Evolutionary conservation across 2,113 vertebrate species (phyloP).

Genomic region (Xyrauchen texanus): DNA sequence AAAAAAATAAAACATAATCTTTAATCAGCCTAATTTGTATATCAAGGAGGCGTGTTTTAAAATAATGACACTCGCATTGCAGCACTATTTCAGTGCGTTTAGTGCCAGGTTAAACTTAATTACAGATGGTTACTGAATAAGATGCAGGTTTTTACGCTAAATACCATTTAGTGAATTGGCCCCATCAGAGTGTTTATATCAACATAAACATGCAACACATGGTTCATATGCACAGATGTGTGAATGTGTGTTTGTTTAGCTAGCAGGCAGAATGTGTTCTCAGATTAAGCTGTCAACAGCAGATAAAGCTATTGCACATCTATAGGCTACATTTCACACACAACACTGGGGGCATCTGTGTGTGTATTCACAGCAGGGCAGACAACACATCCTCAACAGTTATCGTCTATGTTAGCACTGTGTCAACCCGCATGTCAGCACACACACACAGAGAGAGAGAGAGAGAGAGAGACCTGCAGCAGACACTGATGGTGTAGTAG

Average conservation of each 20-base stretch:
- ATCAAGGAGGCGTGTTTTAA: too few relatives aligned
- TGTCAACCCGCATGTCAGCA: constrained; percentile 41
- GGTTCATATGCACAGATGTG: constrained; percentile 57
- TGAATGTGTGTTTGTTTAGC: constrained; percentile 50
- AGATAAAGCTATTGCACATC: constrained; percentile 77
- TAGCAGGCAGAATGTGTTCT: constrained; percentile 54
- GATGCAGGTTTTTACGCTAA: too few relatives aligned
- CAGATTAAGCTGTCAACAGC: constrained; percentile 86
- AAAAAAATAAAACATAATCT: too few relatives aligned
- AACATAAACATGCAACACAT: constrained; percentile 20
- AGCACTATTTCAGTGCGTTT: too few relatives aligned
- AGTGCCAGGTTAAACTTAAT: too few relatives aligned
- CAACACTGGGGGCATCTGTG: background rate
- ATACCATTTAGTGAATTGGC: too few relatives aligned
- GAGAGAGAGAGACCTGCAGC: constrained; percentile 5
- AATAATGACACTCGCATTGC: too few relatives aligned
- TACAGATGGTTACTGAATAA: too few relatives aligned
- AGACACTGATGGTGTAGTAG: constrained; percentile 3
- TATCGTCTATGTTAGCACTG: constrained; percentile 43
- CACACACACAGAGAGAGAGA: constrained; percentile 37
- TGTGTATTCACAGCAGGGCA: constrained; percentile 33
- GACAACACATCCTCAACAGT: constrained; percentile 42
- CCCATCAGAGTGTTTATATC: too few relatives aligned
- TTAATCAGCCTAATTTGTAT: too few relatives aligned
- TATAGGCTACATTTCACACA: constrained; percentile 78